phyloP scores from a whole-genome alignment of 2,888 invertebrate genomes.

The Oasisia sp. region DNA sequence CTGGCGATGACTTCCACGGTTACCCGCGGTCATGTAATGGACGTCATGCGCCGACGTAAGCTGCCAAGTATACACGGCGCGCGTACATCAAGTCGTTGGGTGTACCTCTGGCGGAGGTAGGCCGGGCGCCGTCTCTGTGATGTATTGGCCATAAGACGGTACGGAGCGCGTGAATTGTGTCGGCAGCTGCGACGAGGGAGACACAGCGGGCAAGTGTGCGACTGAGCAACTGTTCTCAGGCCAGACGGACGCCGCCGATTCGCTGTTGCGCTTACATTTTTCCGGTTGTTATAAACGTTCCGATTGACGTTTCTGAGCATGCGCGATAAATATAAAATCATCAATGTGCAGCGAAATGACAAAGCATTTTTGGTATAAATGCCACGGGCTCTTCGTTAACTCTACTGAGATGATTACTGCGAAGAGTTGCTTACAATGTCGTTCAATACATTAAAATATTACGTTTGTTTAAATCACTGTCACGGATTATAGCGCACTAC shows the following conservation, averaged over 20 bases:
- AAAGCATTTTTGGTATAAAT: too few relatives aligned
- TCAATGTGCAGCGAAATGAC: too few relatives aligned
- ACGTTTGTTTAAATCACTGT: too few relatives aligned
- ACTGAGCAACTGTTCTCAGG: background rate
- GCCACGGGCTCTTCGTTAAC: too few relatives aligned
- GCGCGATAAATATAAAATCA: too few relatives aligned
- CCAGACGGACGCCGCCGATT: background rate
- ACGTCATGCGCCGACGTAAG: background rate
- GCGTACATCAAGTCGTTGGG: background rate
- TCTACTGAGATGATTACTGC: too few relatives aligned
- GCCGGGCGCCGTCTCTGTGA: background rate
- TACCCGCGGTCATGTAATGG: background rate
- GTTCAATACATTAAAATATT: too few relatives aligned
- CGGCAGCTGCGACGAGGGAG: background rate
- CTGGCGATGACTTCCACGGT: background rate
- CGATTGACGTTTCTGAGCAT: too few relatives aligned
- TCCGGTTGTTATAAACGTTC: too few relatives aligned
- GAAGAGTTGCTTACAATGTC: too few relatives aligned
- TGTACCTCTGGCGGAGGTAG: background rate
- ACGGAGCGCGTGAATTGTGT: background rate
- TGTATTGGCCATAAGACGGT: constrained; percentile 4
- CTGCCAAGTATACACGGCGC: background rate
- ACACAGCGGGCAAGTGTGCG: background rate
- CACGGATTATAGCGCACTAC: too few relatives aligned
- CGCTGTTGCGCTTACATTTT: too few relatives aligned